Base-by-base conservation (phyloP, 2,113 vertebrate genomes). In the Hippolais icterina region DNA sequence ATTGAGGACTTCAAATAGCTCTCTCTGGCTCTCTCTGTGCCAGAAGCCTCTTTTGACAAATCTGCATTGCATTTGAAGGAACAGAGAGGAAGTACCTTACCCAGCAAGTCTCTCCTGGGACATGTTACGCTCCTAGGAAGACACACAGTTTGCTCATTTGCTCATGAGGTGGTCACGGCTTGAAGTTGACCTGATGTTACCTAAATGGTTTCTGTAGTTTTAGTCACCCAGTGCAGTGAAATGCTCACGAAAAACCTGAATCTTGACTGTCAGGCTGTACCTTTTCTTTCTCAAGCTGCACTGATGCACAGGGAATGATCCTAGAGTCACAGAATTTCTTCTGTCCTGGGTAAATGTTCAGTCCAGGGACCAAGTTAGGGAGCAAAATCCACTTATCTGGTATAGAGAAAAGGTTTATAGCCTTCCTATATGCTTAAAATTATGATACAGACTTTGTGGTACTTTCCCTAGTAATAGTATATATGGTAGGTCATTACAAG, bases 121-220 rank as follows among this genome's bases (percentile, higher is more conserved):
- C 25, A 7, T 5, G 11, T 21, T 39, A 13, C 0, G 0, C 4
- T 44, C 24, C 5, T 4, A 4, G 19, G 52, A 33, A 70, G 50
- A 22, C 16, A 49, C 27, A 44, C 0, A 37, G 15, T 61, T 71
- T 41, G 20, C 11, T 47, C 41, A 7, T 49, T 60, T 56, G 7
- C 11, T 54, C 39, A 29, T 19, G 28, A 69, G 42, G 18, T 74
- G 22, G 5, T 37, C n/a, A 9, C 23, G 57, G 46, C 28, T 41
- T 83, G 52, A 63, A 33, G 70, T 0, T 81, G 12, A 70, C 37
- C 44, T 63, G 68, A n/a, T 74, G 18, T 76, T 28, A 64, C n/a
- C 15, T 31, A 0, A 2, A 20, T 46, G 5, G 7, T 39, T 91
- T 89, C 46, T 83, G 25, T 50, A 74, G 13, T n/a, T 74, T 83